phyloP scores from a whole-genome alignment of 2,113 vertebrate species.

The Chloropsis cyanopogon region DNA sequence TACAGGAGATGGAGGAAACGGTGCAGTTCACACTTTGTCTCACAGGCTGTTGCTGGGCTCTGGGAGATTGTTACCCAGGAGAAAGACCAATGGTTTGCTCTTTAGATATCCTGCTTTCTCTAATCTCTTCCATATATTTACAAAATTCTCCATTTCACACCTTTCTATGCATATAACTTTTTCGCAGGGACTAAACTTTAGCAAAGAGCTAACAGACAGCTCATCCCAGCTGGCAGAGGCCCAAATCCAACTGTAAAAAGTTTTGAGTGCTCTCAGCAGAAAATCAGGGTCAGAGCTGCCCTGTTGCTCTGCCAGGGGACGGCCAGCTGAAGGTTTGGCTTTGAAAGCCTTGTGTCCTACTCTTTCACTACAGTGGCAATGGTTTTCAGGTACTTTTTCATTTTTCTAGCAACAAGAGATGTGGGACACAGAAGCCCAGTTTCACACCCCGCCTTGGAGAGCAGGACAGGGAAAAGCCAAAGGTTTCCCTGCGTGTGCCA shows the following conservation, averaged over 20 bases:
- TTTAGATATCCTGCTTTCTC: not conserved
- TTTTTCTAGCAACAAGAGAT: not conserved
- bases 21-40: not conserved
- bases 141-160: not conserved
- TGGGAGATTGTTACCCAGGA: not conserved
- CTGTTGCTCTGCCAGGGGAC: not conserved
- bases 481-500: not conserved
- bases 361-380: fast-evolving
- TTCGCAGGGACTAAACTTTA: not conserved
- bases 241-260: not conserved
- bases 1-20: not conserved
- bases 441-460: not conserved
- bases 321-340: not conserved
- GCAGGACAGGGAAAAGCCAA: not conserved
- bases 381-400: not conserved
- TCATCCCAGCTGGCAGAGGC: not conserved
- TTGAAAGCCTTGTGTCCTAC: fast-evolving
- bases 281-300: not conserved
- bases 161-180: not conserved
- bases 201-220: not conserved
- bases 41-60: not conserved
- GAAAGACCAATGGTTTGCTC: not conserved
- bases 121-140: not conserved
- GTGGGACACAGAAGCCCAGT: fast-evolving
- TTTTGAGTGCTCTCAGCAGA: not conserved